phyloP scores from a whole-genome alignment of 2,797 vertebrate genomes.

The Melanotaenia pygmaea region DNA sequence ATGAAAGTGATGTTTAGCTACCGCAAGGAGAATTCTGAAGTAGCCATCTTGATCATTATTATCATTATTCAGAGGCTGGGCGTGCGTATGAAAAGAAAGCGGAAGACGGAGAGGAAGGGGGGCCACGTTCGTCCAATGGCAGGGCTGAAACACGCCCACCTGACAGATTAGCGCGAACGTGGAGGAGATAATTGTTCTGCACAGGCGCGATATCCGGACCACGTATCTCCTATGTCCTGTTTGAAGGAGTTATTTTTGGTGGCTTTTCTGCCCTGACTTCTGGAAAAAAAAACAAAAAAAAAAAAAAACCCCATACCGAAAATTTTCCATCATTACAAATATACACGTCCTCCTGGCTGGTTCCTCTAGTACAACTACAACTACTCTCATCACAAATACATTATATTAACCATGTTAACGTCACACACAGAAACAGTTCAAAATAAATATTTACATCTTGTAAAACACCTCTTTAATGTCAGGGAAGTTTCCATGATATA shows the following conservation, averaged over 20 bases:
- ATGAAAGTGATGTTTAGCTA: constrained; percentile 71
- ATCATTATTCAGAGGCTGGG: constrained; percentile 82
- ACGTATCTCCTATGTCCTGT: not conserved
- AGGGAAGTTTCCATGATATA: no score
- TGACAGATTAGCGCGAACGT: constrained; percentile 71
- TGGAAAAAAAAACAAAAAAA: no score
- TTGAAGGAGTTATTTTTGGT: not conserved
- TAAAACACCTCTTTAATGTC: no score
- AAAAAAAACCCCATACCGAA: not conserved
- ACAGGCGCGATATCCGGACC: constrained; percentile 57
- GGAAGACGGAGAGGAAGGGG: constrained; percentile 68
- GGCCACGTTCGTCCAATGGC: constrained; percentile 67
- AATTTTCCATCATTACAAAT: no score
- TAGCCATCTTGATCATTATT: constrained; percentile 87
- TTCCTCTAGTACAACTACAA: no score
- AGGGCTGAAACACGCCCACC: constrained; percentile 69
- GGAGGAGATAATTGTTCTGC: constrained; percentile 56
- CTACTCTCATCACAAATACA: no score
- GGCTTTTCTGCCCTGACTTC: not conserved
- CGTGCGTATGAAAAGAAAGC: constrained; percentile 75
- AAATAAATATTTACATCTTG: no score
- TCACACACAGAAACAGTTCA: no score
- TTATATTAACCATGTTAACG: no score
- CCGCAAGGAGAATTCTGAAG: constrained; percentile 72
- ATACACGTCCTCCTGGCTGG: no score